Evolutionary conservation across 2,888 invertebrate genomes (phyloP).

Genomic region (Epistrophe eligans): DNA sequence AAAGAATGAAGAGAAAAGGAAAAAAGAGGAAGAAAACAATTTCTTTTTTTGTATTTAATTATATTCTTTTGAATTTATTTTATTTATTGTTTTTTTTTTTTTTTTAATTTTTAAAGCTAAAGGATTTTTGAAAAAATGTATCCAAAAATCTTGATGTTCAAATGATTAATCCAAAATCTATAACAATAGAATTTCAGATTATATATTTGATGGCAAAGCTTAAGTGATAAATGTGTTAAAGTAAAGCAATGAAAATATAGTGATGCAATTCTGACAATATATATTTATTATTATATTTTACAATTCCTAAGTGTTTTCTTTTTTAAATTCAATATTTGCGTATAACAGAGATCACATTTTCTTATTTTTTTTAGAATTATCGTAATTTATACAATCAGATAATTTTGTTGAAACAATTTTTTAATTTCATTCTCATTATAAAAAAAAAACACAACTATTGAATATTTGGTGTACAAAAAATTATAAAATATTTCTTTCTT

Average conservation of each 20-base stretch:
- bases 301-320: background rate
- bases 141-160: background rate
- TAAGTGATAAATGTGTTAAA: conserved; percentile 7
- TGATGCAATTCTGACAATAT: background rate
- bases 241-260: conserved; percentile 1
- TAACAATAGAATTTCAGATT: background rate
- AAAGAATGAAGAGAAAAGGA: conserved; percentile 13
- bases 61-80: conserved; percentile 21
- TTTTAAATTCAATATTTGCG: conserved; percentile 5
- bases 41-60: background rate
- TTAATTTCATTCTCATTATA: background rate
- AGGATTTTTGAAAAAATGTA: background rate
- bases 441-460: background rate
- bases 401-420: background rate
- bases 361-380: background rate
- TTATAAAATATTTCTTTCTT: background rate
- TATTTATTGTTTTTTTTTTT: conserved; percentile 14
- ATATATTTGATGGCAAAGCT: conserved; percentile 12
- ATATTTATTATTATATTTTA: background rate
- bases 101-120: conserved; percentile 3
- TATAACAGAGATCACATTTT: conserved; percentile 51
- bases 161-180: background rate
- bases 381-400: background rate
- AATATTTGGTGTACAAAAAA: conserved; percentile 19
- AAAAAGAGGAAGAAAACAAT: conserved; percentile 50